These are phyloP conservation scores for Vanessa tameamea DNA, from an alignment of 1,140 invertebrate species.

Conservation along the genomic window DNA sequence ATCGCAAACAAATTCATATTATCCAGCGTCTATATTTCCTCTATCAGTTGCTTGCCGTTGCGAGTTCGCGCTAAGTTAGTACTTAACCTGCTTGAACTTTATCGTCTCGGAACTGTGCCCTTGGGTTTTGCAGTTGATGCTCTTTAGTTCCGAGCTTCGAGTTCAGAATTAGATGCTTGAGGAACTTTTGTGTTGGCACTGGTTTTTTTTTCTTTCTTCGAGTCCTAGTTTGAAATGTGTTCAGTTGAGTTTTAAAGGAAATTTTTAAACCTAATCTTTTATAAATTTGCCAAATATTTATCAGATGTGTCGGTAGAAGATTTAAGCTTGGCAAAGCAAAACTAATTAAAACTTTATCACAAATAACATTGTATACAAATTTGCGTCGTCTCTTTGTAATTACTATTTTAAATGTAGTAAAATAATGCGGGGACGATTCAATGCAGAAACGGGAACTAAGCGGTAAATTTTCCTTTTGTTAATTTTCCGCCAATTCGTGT, in stretches of 20 bases:
- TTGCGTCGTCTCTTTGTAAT: not conserved
- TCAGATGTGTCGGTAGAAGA: too few species aligned
- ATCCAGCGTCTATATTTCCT: slow-evolving; percentile 26
- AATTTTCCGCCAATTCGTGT: slow-evolving; percentile 22
- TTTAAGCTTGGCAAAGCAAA: not conserved
- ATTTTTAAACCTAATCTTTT: not conserved
- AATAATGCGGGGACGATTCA: slow-evolving; percentile 5
- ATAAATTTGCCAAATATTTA: too few species aligned
- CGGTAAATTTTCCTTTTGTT: slow-evolving; percentile 14
- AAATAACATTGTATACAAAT: not conserved
- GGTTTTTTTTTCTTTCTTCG: not conserved
- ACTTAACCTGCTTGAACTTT: slow-evolving; percentile 41
- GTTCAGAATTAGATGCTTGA: slow-evolving; percentile 30
- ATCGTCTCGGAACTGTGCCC: slow-evolving; percentile 33
- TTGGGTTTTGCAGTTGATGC: slow-evolving; percentile 35
- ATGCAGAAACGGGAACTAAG: slow-evolving; percentile 1
- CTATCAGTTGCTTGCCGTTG: slow-evolving; percentile 26
- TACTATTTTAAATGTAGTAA: not conserved
- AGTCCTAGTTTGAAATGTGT: not conserved
- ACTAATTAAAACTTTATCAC: not conserved
- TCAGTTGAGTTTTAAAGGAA: not conserved
- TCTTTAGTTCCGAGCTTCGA: slow-evolving; percentile 23
- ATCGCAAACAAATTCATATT: slow-evolving; percentile 8
- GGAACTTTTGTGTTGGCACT: slow-evolving; percentile 8
- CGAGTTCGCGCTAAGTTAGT: slow-evolving; percentile 35